These are phyloP conservation scores for Electrona antarctica DNA, from an alignment of 2,113 vertebrate genomes.

Conservation along the genomic window DNA sequence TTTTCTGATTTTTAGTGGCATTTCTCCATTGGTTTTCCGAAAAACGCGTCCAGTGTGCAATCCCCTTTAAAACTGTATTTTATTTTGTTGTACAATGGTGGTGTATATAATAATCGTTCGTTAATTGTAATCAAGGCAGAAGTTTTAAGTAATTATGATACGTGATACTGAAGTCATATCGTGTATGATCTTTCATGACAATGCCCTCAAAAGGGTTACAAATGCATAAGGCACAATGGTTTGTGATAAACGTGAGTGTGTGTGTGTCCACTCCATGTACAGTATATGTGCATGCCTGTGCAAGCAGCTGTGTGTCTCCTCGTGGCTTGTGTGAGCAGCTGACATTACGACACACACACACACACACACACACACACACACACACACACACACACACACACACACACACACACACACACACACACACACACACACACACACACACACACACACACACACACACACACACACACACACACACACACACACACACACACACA, in stretches of 20 bases:
- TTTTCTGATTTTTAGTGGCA: too few species aligned
- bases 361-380: constrained; percentile 32
- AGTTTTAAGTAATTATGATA: too few species aligned
- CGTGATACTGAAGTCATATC: too few species aligned
- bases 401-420: constrained; percentile 34
- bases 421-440: constrained; percentile 31
- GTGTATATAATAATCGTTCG: too few species aligned
- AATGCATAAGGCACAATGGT: too few species aligned
- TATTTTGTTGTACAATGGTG: too few species aligned
- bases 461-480: constrained; percentile 39
- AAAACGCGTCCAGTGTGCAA: too few species aligned
- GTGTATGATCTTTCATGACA: too few species aligned
- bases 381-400: constrained; percentile 39
- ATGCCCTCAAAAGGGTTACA: neutral
- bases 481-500: constrained; percentile 34
- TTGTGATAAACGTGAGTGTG: neutral
- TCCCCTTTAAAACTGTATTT: too few species aligned
- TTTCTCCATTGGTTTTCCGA: too few species aligned
- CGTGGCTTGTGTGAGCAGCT: neutral
- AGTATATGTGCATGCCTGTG: neutral
- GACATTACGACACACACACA: constrained; percentile 37
- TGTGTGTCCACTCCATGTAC: neutral
- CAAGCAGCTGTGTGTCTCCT: constrained; percentile 15
- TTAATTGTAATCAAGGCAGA: too few species aligned
- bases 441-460: constrained; percentile 32